A percentile compares a stretch with the other conserved stretches of the same genome.
Conservation (phyloP, 2,797 vertebrate genomes). For the Hylomyscus alleni region DNA sequence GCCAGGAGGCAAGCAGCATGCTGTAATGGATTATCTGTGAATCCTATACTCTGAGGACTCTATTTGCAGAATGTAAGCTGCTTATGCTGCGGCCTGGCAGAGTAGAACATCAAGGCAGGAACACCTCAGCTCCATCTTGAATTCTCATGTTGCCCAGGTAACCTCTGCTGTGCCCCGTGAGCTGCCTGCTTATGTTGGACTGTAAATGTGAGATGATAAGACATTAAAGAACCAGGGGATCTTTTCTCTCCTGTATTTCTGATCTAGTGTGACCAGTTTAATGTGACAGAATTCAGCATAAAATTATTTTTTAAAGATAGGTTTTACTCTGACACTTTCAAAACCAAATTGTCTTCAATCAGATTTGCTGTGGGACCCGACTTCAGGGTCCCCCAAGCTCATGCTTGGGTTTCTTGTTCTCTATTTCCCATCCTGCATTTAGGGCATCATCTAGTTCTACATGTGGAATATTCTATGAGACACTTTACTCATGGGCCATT, state of each 20-base stretch:
- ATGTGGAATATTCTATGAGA: neutral
- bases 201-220: slow-evolving; percentile 47
- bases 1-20: neutral
- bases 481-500: neutral
- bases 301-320: neutral
- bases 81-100: neutral
- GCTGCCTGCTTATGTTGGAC: neutral
- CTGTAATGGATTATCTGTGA: neutral
- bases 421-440: neutral
- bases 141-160: neutral
- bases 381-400: neutral
- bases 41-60: neutral
- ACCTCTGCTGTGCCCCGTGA: neutral
- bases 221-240: neutral
- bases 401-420: neutral
- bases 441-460: neutral
- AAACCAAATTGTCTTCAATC: slow-evolving; percentile 60
- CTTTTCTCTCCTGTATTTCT: neutral
- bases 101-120: neutral
- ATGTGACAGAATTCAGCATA: slow-evolving; percentile 63
- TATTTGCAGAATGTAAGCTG: slow-evolving; percentile 13
- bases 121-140: neutral
- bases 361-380: slow-evolving; percentile 7
- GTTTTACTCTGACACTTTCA: slow-evolving; percentile 38
- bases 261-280: neutral